Conservation (phyloP, 2,888 invertebrate species). For the Pocota personata region DNA sequence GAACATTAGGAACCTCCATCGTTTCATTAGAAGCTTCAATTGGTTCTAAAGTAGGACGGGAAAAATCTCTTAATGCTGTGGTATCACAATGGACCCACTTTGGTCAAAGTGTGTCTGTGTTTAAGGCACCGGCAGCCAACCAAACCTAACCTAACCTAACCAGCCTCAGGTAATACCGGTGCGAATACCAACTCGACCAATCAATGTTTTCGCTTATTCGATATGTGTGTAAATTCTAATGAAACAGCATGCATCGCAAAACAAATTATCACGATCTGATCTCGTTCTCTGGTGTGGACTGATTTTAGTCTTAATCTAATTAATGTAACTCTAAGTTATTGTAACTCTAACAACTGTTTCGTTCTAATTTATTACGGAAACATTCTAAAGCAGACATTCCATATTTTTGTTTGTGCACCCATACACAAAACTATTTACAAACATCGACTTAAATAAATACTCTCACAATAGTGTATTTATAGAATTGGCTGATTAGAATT, state of each 20-base stretch:
- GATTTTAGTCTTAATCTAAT: constrained; percentile 4
- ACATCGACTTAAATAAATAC: not conserved
- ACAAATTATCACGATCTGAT: not conserved
- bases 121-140: no score
- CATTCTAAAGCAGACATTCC: not conserved
- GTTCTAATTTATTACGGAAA: not conserved
- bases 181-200: no score
- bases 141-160: no score
- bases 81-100: no score
- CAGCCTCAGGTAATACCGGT: no score
- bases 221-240: not conserved
- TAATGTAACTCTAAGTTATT: not conserved
- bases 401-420: not conserved
- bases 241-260: not conserved
- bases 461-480: constrained; percentile 18
- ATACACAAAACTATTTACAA: not conserved
- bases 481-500: constrained; percentile 4
- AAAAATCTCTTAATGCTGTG: no score
- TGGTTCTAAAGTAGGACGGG: no score
- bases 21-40: no score
- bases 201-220: no score
- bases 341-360: not conserved
- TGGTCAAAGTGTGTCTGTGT: no score
- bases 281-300: not conserved
- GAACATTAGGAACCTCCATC: no score